Evolutionary conservation across 2,113 vertebrate species (phyloP), one percentile per base, ranked within the genome.

Genomic region (Gallinago undulata): DNA sequence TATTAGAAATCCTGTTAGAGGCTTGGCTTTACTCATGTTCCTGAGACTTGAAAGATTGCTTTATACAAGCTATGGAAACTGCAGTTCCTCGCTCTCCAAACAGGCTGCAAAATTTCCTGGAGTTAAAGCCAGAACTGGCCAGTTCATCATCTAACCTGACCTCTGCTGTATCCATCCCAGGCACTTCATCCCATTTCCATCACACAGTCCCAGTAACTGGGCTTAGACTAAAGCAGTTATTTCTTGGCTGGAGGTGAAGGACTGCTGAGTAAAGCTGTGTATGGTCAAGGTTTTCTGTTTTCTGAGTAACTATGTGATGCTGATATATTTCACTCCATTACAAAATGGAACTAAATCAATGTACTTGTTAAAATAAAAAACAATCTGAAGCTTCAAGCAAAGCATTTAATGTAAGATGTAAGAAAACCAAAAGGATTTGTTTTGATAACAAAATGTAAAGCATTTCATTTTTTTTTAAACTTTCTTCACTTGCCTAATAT

Each of bases 211-310:
- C 48, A 55, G 81, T 78, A 73, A 87, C 74, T 73, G 95, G 84
- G 57, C 66, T 73, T 93, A 21, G 48, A 57, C 66, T 66, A 66
- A 79, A 76, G 39, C 35, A 69, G 74, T 66, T 91, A 85, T 93
- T 96, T 93, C 67, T 93, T 31, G 19, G 79, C 67, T 64, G n/a
- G 64, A 94, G 67, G 73, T 89, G 48, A 94, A 96, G 70, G 56
- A 68, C 56, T 79, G 64, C 39, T 75, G 80, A 73, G 66, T 87
- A 41, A 93, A 96, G 43, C 47, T 72, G 39, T 0, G 0, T 78
- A 59, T 2, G 6, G 77, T 33, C 53, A 56, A 69, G 75, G 73
- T 81, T 93, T 96, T 93, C 30, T 80, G 15, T 94, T 95, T 94
- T 86, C 82, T 60, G 47, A 56, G 43, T 60, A 82, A 82, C 57